Percentiles rank a stretch among this genome's conserved stretches.
Conservation (phyloP, 2,888 invertebrate genomes). For the Pammene fasciana region DNA sequence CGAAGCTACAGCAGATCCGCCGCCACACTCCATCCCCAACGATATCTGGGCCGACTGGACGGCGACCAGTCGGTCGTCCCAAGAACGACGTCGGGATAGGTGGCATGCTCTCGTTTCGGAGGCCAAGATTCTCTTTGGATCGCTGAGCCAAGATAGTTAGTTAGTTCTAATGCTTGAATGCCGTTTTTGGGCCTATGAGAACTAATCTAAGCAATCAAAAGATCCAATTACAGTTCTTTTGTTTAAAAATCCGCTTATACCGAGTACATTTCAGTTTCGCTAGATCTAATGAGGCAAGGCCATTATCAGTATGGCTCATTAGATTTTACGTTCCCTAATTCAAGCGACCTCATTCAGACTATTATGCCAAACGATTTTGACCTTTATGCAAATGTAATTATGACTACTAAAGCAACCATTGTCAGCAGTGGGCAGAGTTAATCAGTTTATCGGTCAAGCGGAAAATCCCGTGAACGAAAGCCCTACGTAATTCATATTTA, state of each 20-base stretch:
- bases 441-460: constrained; percentile 64
- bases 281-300: constrained; percentile 65
- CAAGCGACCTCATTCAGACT: constrained; percentile 53
- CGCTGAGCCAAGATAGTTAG: too few species aligned
- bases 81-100: too few species aligned
- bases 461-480: constrained; percentile 57
- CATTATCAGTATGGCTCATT: constrained; percentile 71
- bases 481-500: constrained; percentile 50
- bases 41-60: too few species aligned
- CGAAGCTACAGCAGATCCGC: too few species aligned
- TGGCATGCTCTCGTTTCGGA: too few species aligned
- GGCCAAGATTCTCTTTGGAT: too few species aligned
- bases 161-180: too few species aligned
- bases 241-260: constrained; percentile 7
- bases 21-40: too few species aligned
- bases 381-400: constrained; percentile 65
- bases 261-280: constrained; percentile 47
- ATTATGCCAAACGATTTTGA: constrained; percentile 60
- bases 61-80: too few species aligned
- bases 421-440: constrained; percentile 59
- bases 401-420: constrained; percentile 57
- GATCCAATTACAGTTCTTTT: constrained; percentile 4
- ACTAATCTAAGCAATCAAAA: too few species aligned
- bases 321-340: constrained; percentile 69
- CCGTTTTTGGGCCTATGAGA: too few species aligned